Conservation (phyloP, 2,888 invertebrate species). For the Atherix ibis region DNA sequence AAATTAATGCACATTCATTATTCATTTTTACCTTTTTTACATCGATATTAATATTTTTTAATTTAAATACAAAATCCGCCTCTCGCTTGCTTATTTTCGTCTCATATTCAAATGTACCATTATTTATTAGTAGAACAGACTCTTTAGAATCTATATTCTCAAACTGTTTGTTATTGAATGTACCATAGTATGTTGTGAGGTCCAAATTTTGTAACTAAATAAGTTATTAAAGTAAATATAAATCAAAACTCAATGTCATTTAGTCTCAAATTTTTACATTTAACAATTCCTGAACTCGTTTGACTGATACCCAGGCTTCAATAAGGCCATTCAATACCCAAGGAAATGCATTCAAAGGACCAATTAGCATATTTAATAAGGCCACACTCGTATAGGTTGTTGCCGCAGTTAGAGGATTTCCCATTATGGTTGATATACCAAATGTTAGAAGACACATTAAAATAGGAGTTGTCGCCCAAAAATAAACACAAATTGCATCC, state of each 20-base stretch:
- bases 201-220: constrained; percentile 25
- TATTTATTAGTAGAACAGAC: constrained; percentile 39
- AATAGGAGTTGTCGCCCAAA: constrained; percentile 97
- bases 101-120: constrained; percentile 39
- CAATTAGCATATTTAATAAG: constrained; percentile 87
- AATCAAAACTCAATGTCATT: too few species aligned
- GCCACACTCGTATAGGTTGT: constrained; percentile 91
- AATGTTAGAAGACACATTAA: constrained; percentile 74
- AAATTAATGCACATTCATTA: neutral
- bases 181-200: constrained; percentile 27
- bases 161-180: constrained; percentile 19
- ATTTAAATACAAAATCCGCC: constrained; percentile 15
- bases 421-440: constrained; percentile 58
- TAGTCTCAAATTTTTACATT: constrained; percentile 41
- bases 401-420: constrained; percentile 68
- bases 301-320: constrained; percentile 89
- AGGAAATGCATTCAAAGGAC: constrained; percentile 91
- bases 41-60: constrained; percentile 27
- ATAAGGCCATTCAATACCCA: constrained; percentile 95
- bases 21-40: constrained; percentile 21
- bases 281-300: constrained; percentile 68
- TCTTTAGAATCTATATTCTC: constrained; percentile 36
- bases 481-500: constrained; percentile 93
- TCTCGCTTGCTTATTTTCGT: constrained; percentile 9
- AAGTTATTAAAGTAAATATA: neutral